Conservation (phyloP, 1,140 invertebrate species). For the Cherax quadricarinatus region DNA sequence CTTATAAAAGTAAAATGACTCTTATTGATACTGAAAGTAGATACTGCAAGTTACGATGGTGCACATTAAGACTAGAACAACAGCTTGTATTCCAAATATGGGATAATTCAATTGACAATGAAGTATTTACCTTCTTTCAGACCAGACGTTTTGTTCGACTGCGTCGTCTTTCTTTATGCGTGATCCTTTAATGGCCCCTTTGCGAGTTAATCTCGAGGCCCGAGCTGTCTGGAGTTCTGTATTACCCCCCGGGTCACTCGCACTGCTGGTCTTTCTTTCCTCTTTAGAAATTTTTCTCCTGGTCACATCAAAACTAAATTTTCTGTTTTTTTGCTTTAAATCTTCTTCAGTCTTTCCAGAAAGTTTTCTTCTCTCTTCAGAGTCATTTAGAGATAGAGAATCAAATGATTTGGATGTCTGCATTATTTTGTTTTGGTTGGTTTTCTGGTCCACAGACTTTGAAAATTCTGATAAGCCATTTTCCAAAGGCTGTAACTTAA, state of each 20-base stretch:
- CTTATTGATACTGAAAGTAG: no score
- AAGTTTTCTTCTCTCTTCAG: background rate
- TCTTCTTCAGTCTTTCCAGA: background rate
- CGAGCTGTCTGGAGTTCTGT: background rate
- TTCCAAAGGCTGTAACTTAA: background rate
- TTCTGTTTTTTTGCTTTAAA: background rate
- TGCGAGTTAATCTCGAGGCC: conserved; percentile 26
- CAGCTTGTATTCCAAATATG: no score
- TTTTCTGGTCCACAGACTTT: no score
- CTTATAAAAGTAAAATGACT: no score
- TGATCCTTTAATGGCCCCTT: conserved; percentile 57
- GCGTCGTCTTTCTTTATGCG: background rate
- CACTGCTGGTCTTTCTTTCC: conserved; percentile 51
- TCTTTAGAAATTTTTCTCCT: conserved; percentile 51
- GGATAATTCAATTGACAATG: no score
- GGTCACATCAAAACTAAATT: conserved; percentile 39
- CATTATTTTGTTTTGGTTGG: background rate
- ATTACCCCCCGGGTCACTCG: conserved; percentile 59
- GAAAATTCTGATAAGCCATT: background rate
- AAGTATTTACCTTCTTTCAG: conserved; percentile 51
- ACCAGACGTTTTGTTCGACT: conserved; percentile 40
- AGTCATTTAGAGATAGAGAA: background rate
- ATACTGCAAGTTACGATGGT: no score
- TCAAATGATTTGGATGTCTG: conserved; percentile 15
- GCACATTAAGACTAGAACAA: no score